Conservation (phyloP, 2,797 vertebrate genomes). For the Chelidonichthys spinosus region DNA sequence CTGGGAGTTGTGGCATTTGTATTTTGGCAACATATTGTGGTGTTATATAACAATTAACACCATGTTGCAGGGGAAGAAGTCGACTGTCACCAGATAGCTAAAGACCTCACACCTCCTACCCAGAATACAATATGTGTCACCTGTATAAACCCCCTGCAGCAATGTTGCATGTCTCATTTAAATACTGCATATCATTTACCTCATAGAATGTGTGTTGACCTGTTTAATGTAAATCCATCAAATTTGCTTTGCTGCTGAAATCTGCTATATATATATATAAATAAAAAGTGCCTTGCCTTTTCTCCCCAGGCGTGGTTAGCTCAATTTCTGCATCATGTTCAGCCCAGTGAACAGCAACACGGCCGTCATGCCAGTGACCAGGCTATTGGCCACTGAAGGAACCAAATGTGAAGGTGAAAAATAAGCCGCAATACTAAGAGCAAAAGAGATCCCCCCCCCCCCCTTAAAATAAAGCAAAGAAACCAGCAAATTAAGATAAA, state of each 20-base stretch:
- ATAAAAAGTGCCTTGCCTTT: neutral
- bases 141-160: slow-evolving; percentile 18
- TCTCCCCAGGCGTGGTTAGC: slow-evolving; percentile 31
- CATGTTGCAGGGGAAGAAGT: slow-evolving; percentile 20
- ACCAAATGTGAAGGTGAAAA: neutral
- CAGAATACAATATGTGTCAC: slow-evolving; percentile 21
- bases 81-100: slow-evolving; percentile 19
- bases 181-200: slow-evolving; percentile 20
- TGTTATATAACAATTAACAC: slow-evolving; percentile 14
- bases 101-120: slow-evolving; percentile 5
- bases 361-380: slow-evolving; percentile 23
- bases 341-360: slow-evolving; percentile 38
- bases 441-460: neutral
- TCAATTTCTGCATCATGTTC: slow-evolving; percentile 44
- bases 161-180: slow-evolving; percentile 36
- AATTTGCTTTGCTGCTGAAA: neutral
- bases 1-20: neutral
- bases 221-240: neutral
- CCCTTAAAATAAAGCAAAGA: slow-evolving; percentile 1
- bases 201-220: slow-evolving; percentile 41
- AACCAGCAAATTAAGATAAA: neutral
- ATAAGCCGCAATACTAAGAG: neutral
- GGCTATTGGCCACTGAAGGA: neutral
- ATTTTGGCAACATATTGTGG: slow-evolving; percentile 1
- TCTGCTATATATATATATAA: neutral